Evolutionary conservation across 2,797 vertebrate species (phyloP), one percentile per base, ranked within the genome.

Genomic region (Enteromius thamalakanensis): DNA sequence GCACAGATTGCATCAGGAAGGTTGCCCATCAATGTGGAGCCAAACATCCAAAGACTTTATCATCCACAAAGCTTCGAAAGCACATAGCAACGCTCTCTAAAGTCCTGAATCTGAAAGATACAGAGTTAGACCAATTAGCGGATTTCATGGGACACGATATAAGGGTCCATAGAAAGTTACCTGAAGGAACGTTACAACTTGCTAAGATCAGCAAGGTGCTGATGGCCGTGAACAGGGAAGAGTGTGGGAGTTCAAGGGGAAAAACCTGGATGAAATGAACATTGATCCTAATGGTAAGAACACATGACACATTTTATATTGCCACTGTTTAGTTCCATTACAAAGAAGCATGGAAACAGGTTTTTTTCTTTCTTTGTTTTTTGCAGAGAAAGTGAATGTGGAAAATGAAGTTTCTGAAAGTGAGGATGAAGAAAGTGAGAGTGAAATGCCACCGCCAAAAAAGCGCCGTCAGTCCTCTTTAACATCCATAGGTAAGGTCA

Each of bases 201-300:
- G 26, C 70, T 32, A 72, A 72, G 29, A 72, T 72, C 23, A 51
- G 70, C 17, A 71, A 71, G 23, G 69, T 71, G 40, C 23, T 71
- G 40, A 71, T 71, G 42, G 69, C 69, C 14, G 29, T 45, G 12
- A 71, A 26, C 42, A 71, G 14, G 42, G 42, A 71, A 71, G 12
- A 23, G n/a, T 29, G 1, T 70, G 42, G 14, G 12, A 45, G 14
- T 70, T 70, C 6, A 70, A 70, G 42, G 68, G 42, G n/a, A 42
- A 26, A 26, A 26, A 26, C 26, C 26, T 26, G 26, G 26, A 26
- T 26, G 26, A 26, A 26, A 26, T 26, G 26, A 26, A 26, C 26
- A 26, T 26, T 26, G 26, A 26, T 26, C 26, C 26, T 26, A 26
- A 26, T 26, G 26, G 26, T 26, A 26, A 26, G 26, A 26, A 26